phyloP scores from a whole-genome alignment of 2,888 invertebrate species.

The Drosophila parthenogenetica region DNA sequence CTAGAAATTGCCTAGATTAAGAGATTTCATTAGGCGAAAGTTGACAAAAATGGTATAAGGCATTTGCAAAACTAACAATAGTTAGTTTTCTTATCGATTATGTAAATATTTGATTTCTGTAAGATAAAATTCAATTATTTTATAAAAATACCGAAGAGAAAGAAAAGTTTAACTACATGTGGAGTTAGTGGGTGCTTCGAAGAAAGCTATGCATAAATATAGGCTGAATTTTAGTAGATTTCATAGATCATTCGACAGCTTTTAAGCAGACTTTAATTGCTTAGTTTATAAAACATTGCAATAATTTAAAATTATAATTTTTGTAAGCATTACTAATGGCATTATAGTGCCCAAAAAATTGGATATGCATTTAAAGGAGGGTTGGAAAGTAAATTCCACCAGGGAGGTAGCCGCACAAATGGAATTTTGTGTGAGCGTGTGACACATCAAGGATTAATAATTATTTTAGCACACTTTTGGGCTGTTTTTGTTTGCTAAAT shows the following conservation, averaged over 20 bases:
- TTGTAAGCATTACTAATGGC: not conserved
- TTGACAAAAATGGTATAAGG: not conserved
- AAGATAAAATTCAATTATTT: no score
- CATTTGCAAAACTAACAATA: no score
- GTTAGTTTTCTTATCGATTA: no score
- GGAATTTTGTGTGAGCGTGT: not conserved
- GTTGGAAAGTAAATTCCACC: not conserved
- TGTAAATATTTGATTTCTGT: no score
- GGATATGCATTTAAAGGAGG: not conserved
- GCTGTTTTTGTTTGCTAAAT: conserved; percentile 5
- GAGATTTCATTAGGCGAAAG: not conserved
- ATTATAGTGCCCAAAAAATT: not conserved
- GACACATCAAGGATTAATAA: conserved; percentile 13
- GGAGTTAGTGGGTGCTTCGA: no score
- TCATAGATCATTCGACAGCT: no score
- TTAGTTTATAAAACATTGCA: no score
- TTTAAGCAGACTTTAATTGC: no score
- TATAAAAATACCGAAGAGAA: no score
- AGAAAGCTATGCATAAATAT: no score
- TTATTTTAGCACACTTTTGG: conserved; percentile 53
- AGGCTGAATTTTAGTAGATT: no score
- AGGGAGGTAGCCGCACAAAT: conserved; percentile 2
- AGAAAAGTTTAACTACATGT: no score
- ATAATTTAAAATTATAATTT: not conserved
- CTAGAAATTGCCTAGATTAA: conserved; percentile 6